Conservation (phyloP, 2,113 vertebrate species). For the Lagopus muta region DNA sequence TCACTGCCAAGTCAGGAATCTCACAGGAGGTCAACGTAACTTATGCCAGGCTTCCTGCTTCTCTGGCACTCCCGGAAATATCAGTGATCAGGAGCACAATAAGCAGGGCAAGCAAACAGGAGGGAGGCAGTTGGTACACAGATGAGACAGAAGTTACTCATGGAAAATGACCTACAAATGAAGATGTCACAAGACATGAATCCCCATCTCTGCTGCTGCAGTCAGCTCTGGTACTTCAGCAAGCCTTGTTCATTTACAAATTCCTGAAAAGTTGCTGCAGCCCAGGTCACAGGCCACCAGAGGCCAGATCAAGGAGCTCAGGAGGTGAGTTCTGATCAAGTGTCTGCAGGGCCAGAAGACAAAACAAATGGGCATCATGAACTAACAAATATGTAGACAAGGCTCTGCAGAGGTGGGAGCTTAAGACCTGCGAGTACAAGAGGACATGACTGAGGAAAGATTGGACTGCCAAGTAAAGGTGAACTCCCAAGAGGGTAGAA, state of each 20-base stretch:
- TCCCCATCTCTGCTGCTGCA: background rate
- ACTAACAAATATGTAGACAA: background rate
- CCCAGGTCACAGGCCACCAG: background rate
- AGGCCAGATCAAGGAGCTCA: rapidly evolving
- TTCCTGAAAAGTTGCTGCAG: background rate
- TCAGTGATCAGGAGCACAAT: background rate
- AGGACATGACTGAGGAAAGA: background rate
- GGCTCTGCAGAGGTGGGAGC: background rate
- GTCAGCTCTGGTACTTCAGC: background rate
- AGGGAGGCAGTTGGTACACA: background rate
- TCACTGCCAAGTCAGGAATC: background rate
- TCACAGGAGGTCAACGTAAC: background rate
- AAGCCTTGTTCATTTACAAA: background rate
- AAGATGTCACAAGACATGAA: background rate
- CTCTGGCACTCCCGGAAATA: background rate
- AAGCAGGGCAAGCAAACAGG: background rate
- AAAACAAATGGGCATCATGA: background rate
- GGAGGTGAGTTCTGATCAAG: background rate
- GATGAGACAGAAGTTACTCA: background rate
- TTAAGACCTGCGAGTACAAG: background rate
- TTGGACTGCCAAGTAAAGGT: background rate
- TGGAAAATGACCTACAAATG: background rate
- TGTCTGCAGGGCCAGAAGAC: background rate
- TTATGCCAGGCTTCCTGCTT: background rate
- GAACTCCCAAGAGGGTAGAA: background rate